A percentile compares a stretch with the other conserved stretches of the same genome.
Evolutionary conservation across 1,140 invertebrate genomes (phyloP).

Genomic region (Sitobion miscanthi): DNA sequence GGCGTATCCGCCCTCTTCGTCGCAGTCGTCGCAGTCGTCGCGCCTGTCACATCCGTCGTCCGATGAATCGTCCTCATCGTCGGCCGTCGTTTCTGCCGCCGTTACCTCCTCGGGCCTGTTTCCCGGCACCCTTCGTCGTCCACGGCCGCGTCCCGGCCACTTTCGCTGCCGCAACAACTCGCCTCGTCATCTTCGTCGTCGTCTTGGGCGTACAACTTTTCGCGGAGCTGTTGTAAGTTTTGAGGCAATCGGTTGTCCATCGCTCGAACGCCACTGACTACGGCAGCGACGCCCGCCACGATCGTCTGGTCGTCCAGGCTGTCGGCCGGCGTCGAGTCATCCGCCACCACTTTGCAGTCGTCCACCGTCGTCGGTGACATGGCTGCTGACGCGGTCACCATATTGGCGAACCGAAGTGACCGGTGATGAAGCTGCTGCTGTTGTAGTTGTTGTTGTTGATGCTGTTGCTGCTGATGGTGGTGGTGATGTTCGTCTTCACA

Average conservation of each 20-base stretch:
- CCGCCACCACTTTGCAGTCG: not conserved
- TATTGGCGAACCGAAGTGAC: conserved; percentile 38
- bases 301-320: conserved; percentile 24
- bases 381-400: conserved; percentile 33
- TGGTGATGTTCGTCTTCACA: conserved; percentile 32
- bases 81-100: not conserved
- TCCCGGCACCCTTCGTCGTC: not conserved
- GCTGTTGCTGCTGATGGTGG: not conserved
- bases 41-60: conserved; percentile 62
- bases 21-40: conserved; percentile 61
- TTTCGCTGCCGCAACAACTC: not conserved
- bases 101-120: conserved; percentile 22
- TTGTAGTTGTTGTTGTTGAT: not conserved
- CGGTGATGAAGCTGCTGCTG: not conserved
- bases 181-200: conserved; percentile 58
- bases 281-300: not conserved
- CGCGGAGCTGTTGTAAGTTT: conserved; percentile 58
- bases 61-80: conserved; percentile 28
- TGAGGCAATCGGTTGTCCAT: conserved; percentile 48
- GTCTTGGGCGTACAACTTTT: conserved; percentile 58
- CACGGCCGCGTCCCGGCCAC: not conserved
- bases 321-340: conserved; percentile 40
- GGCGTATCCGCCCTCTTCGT: conserved; percentile 66
- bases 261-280: not conserved
- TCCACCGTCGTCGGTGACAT: not conserved